Percentiles rank a stretch among this genome's conserved stretches.
phyloP scores from a whole-genome alignment of 2,888 invertebrate species.

The Leucophenga maculata region DNA sequence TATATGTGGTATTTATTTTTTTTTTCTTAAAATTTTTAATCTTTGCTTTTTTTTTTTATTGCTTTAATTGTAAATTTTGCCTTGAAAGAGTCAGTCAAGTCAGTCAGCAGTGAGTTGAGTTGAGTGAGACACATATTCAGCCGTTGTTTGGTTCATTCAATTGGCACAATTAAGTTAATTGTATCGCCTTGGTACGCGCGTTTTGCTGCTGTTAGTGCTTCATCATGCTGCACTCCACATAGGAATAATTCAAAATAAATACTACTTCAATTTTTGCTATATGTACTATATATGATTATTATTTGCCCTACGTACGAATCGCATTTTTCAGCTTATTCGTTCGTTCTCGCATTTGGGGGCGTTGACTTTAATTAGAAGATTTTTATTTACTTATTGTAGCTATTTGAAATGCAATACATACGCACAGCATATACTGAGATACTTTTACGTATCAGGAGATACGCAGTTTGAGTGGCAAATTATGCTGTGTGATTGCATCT shows the following conservation, averaged over 20 bases:
- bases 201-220: background rate
- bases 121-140: background rate
- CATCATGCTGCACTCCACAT: background rate
- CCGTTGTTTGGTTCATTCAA: constrained; percentile 5
- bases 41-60: background rate
- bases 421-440: background rate
- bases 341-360: background rate
- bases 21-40: background rate
- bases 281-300: background rate
- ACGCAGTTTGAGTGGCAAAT: background rate
- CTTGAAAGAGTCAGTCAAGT: constrained; percentile 12
- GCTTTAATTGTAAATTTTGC: constrained; percentile 11
- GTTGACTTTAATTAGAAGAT: constrained; percentile 10
- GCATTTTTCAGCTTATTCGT: background rate
- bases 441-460: background rate
- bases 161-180: constrained; percentile 22
- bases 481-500: background rate
- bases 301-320: background rate
- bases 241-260: background rate
- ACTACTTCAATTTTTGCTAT: constrained; percentile 1
- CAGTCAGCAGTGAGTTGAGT: background rate
- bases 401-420: background rate
- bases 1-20: background rate
- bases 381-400: background rate
- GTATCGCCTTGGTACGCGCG: background rate